Conservation (phyloP, 2,888 invertebrate genomes). For the Drosophila paranaensis region DNA sequence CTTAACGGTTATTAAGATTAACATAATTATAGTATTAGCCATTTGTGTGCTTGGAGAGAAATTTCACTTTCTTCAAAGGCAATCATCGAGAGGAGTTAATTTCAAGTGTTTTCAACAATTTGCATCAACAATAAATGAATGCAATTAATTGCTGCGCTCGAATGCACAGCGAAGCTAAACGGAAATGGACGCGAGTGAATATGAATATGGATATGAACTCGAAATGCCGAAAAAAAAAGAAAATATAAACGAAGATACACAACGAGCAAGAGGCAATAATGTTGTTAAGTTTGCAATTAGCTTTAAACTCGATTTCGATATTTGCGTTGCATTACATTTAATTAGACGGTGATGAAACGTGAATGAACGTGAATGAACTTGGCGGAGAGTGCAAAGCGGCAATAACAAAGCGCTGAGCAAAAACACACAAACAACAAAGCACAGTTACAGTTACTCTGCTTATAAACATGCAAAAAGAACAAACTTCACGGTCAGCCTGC, state of each 20-base stretch:
- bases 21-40: slow-evolving; percentile 58
- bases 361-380: slow-evolving; percentile 75
- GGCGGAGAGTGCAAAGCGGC: slow-evolving; percentile 39
- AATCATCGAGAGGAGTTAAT: slow-evolving; percentile 55
- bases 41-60: slow-evolving; percentile 39
- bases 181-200: slow-evolving; percentile 56
- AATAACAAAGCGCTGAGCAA: slow-evolving; percentile 27
- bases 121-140: slow-evolving; percentile 45
- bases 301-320: slow-evolving; percentile 66
- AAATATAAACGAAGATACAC: slow-evolving; percentile 39
- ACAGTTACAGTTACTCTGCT: slow-evolving; percentile 47
- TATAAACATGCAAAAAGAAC: slow-evolving; percentile 59
- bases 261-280: slow-evolving; percentile 25
- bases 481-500: slow-evolving; percentile 63
- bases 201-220: slow-evolving; percentile 28
- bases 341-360: slow-evolving; percentile 62
- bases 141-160: slow-evolving; percentile 76
- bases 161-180: slow-evolving; percentile 63
- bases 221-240: slow-evolving; percentile 63
- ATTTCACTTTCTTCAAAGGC: slow-evolving; percentile 73
- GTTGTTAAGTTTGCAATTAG: slow-evolving; percentile 67
- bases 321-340: slow-evolving; percentile 64
- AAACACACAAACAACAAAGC: slow-evolving; percentile 35
- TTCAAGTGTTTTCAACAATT: slow-evolving; percentile 55
- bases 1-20: slow-evolving; percentile 66